Percentiles rank a stretch among this genome's conserved stretches.
phyloP scores from a whole-genome alignment of 2,888 invertebrate species.

The Euplagia quadripunctaria region DNA sequence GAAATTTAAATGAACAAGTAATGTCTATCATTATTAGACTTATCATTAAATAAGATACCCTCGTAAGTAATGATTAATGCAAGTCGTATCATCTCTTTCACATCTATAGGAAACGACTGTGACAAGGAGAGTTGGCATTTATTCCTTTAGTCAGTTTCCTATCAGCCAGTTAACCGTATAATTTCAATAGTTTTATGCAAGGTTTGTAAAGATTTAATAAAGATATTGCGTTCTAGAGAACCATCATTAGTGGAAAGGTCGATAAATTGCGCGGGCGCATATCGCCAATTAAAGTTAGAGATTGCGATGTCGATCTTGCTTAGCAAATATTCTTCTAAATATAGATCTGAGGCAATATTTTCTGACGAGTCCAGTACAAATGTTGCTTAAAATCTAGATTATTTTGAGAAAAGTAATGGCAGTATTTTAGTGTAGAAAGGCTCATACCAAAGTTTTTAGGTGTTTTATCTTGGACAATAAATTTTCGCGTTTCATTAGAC shows the following conservation, averaged over 20 bases:
- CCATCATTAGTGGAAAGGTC: not conserved
- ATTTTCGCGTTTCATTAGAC: too few species aligned
- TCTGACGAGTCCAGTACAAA: not conserved
- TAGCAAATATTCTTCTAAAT: not conserved
- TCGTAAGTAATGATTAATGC: too few species aligned
- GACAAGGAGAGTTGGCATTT: not conserved
- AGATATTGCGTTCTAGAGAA: not conserved
- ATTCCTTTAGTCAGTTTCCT: not conserved
- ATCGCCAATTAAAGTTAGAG: not conserved
- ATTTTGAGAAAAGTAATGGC: not conserved
- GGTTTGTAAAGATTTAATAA: not conserved
- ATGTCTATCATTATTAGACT: too few species aligned
- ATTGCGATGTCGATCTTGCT: not conserved
- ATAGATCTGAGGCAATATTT: not conserved
- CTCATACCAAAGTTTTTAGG: too few species aligned
- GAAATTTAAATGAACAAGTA: too few species aligned
- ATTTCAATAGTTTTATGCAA: not conserved
- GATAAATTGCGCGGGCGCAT: not conserved
- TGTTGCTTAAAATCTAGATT: not conserved
- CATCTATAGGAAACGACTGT: not conserved
- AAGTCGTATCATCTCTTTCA: not conserved
- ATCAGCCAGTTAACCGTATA: not conserved
- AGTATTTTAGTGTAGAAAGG: too few species aligned
- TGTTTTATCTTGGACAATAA: too few species aligned
- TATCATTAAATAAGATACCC: too few species aligned